Conservation (phyloP, 2,797 vertebrate species). For the Emydoidea blandingii region DNA sequence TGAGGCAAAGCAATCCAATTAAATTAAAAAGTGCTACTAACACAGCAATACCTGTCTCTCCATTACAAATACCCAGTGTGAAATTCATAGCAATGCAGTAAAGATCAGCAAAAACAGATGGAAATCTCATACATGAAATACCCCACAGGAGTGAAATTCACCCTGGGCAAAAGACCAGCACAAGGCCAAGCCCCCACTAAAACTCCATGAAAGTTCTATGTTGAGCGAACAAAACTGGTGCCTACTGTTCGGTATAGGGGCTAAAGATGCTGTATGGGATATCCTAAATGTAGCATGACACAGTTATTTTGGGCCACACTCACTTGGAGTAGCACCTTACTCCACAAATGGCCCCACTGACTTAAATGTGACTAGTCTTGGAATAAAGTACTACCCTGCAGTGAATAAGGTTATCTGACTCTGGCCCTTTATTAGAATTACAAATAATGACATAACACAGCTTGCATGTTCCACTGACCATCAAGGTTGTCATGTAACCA, state of each 20-base stretch:
- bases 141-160: neutral
- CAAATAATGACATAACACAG: neutral
- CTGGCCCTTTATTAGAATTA: neutral
- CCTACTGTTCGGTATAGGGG: accelerated
- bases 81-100: neutral
- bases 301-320: neutral
- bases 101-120: neutral
- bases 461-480: neutral
- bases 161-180: neutral
- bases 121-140: constrained; percentile 15
- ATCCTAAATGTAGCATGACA: neutral
- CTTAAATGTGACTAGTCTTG: accelerated
- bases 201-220: neutral
- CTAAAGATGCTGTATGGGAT: accelerated
- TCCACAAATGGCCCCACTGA: neutral
- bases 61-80: neutral
- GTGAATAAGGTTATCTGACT: neutral
- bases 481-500: neutral
- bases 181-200: neutral
- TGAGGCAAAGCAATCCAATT: neutral
- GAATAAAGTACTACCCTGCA: neutral
- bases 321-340: neutral
- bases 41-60: neutral
- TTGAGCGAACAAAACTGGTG: accelerated
- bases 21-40: neutral